phyloP scores from a whole-genome alignment of 2,888 invertebrate species.

The Dichetophora obliterata region DNA sequence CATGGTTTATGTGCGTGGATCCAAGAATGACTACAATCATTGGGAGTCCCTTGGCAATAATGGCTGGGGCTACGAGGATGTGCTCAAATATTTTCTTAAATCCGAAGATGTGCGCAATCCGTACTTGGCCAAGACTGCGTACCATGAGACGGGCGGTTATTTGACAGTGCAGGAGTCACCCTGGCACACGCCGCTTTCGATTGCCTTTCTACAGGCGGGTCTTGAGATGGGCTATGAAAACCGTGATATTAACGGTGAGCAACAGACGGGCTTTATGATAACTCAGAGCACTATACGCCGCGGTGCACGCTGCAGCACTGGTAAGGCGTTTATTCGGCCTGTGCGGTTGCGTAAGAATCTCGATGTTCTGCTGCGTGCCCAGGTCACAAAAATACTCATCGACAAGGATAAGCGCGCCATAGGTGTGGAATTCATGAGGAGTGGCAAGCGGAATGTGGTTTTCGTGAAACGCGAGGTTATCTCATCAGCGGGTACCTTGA shows the following conservation, averaged over 20 bases:
- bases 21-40: constrained; percentile 86
- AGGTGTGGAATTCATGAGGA: constrained; percentile 81
- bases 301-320: constrained; percentile 88
- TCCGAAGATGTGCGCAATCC: constrained; percentile 91
- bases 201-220: constrained; percentile 87
- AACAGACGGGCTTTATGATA: constrained; percentile 89
- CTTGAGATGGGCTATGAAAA: constrained; percentile 85
- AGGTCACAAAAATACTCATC: constrained; percentile 80
- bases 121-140: constrained; percentile 80
- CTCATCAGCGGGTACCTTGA: constrained; percentile 88
- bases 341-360: constrained; percentile 82
- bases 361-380: constrained; percentile 83
- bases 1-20: constrained; percentile 93
- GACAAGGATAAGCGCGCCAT: constrained; percentile 80
- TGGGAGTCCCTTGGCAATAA: constrained; percentile 87
- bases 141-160: constrained; percentile 84
- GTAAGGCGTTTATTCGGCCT: constrained; percentile 88
- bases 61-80: constrained; percentile 88
- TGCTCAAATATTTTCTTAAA: constrained; percentile 87
- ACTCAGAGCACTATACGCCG: constrained; percentile 87
- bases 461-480: constrained; percentile 85
- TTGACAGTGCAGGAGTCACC: constrained; percentile 87
- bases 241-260: constrained; percentile 85
- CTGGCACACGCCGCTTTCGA: constrained; percentile 84
- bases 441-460: constrained; percentile 76